Evolutionary conservation across 2,888 invertebrate species (phyloP).

Genomic region (Pocota personata): DNA sequence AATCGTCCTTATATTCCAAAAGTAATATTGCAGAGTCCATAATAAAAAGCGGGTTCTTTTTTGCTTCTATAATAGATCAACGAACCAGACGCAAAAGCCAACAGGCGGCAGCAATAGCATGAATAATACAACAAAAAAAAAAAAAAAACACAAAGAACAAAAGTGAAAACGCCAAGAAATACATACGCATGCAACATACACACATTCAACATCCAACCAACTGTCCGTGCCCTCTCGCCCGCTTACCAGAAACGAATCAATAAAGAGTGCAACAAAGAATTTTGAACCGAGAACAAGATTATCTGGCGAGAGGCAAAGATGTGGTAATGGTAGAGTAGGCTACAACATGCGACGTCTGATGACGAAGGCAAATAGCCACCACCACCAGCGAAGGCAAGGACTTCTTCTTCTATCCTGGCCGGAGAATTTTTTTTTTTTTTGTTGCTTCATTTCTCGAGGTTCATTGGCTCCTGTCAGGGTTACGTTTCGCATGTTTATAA

Average conservation of each 20-base stretch:
- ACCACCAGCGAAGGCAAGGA: neutral
- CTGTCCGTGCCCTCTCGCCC: neutral
- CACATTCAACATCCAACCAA: neutral
- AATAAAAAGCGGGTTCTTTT: neutral
- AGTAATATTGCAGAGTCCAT: neutral
- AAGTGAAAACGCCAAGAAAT: neutral
- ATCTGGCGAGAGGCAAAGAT: neutral
- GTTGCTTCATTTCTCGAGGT: slow-evolving; percentile 2
- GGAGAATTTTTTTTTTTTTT: neutral
- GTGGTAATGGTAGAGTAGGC: too few relatives aligned
- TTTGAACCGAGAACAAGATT: slow-evolving; percentile 8
- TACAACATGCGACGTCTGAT: neutral
- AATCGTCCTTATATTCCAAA: neutral
- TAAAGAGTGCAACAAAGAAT: slow-evolving; percentile 12
- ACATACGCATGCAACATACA: neutral
- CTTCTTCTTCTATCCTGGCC: slow-evolving; percentile 9
- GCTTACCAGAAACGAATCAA: neutral
- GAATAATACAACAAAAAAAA: neutral
- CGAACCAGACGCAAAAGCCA: slow-evolving; percentile 31
- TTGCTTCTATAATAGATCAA: slow-evolving; percentile 15
- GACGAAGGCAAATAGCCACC: neutral
- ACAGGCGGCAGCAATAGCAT: neutral
- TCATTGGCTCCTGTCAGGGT: slow-evolving; percentile 40
- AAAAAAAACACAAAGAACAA: slow-evolving; percentile 14
- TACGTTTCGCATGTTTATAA: slow-evolving; percentile 18